Evolutionary conservation across 2,797 vertebrate genomes (phyloP).

Genomic region (Glyptemys insculpta): DNA sequence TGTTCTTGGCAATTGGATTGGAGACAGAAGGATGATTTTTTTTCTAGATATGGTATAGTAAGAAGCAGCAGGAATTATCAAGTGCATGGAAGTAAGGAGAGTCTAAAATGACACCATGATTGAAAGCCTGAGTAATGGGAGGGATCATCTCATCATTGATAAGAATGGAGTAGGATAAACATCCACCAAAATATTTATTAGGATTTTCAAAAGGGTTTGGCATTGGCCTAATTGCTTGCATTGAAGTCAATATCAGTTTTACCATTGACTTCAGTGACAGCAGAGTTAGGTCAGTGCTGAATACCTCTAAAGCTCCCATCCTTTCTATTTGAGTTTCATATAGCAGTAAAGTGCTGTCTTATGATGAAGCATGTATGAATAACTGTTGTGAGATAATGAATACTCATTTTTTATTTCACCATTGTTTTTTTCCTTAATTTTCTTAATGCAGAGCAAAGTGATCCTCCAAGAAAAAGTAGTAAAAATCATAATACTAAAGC

Average conservation of each 20-base stretch:
- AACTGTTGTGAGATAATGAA: neutral
- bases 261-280: constrained; percentile 4
- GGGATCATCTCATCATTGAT: neutral
- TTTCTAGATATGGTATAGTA: constrained; percentile 38
- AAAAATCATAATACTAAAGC: neutral
- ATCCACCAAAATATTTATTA: no score
- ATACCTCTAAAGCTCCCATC: neutral
- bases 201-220: neutral
- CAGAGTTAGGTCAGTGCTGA: constrained; percentile 10
- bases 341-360: neutral
- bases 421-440: neutral
- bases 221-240: neutral
- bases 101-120: neutral
- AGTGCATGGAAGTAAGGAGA: neutral
- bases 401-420: neutral
- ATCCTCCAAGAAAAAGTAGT: neutral
- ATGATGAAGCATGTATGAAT: neutral
- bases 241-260: neutral
- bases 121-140: neutral
- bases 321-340: neutral
- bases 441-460: neutral
- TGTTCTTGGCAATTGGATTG: neutral
- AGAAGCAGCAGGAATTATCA: neutral
- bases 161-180: neutral
- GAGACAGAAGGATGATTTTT: neutral